These are phyloP conservation scores for Lepisosteus osseus DNA, from an alignment of 2,113 vertebrate genomes.

Conservation along the genomic window DNA sequence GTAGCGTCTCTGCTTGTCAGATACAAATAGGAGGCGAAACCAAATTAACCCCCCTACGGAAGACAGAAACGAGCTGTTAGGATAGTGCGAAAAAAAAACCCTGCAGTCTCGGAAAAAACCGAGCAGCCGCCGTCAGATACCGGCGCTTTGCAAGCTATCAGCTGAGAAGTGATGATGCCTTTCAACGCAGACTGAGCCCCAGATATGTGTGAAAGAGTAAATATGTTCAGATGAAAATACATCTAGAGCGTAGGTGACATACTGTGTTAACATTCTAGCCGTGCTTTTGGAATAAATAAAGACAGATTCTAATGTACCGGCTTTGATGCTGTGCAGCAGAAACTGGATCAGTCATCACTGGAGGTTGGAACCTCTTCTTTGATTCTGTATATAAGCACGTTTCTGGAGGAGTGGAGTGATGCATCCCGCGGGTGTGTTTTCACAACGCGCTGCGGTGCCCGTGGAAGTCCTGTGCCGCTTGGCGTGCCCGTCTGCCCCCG, in stretches of 20 bases:
- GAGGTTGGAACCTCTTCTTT: too few relatives aligned
- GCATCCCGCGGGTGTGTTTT: background rate
- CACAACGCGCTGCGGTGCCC: background rate
- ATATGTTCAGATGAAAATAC: too few relatives aligned
- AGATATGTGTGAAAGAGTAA: too few relatives aligned
- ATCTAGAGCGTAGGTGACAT: background rate
- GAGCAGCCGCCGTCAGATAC: too few relatives aligned
- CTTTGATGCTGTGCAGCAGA: too few relatives aligned
- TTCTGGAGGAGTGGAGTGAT: background rate
- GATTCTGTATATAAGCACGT: conserved; percentile 27
- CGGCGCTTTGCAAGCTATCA: too few relatives aligned
- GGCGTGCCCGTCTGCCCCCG: conserved; percentile 8
- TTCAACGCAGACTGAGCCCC: too few relatives aligned
- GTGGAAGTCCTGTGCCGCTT: conserved; percentile 9
- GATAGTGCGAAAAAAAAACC: conserved; percentile 9
- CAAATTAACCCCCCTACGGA: conserved; percentile 59
- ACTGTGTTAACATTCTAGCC: background rate
- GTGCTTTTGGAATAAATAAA: too few relatives aligned
- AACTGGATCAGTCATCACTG: too few relatives aligned
- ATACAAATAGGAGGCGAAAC: conserved; percentile 63
- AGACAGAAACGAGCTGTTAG: conserved; percentile 42
- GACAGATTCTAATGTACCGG: too few relatives aligned
- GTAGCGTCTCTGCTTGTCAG: conserved; percentile 50
- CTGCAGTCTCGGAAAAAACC: too few relatives aligned
- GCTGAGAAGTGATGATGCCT: too few relatives aligned